Conservation (phyloP, 2,113 vertebrate genomes). For the Oenanthe oenanthe region DNA sequence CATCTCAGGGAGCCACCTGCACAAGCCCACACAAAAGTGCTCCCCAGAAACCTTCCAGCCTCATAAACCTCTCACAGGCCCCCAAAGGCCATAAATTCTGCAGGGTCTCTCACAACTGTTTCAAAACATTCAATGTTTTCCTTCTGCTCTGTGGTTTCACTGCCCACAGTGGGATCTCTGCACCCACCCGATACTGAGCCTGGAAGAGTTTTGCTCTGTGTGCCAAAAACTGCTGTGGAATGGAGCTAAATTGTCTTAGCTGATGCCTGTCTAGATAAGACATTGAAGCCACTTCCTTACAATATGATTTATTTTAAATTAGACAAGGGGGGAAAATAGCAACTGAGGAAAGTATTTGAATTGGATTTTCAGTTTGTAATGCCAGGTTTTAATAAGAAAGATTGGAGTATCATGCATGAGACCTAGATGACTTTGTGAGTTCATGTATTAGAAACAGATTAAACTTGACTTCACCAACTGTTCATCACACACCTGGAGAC, state of each 20-base stretch:
- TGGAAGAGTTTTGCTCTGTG: not conserved
- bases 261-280: not conserved
- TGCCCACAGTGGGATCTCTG: not conserved
- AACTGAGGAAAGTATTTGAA: not conserved
- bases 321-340: rapidly evolving
- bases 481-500: not conserved
- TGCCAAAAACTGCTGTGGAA: not conserved
- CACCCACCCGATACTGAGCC: not conserved
- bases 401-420: not conserved
- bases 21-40: constrained; percentile 35
- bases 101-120: constrained; percentile 17
- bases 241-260: not conserved
- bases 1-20: constrained; percentile 20
- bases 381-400: not conserved
- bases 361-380: not conserved
- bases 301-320: not conserved
- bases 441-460: not conserved
- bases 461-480: not conserved
- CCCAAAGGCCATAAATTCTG: constrained; percentile 16
- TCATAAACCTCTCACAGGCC: constrained; percentile 19
- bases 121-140: constrained; percentile 41
- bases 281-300: not conserved
- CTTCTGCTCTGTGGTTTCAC: constrained; percentile 41
- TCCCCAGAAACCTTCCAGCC: constrained; percentile 50
- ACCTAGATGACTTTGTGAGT: not conserved